Percentiles rank a stretch among this genome's conserved stretches.
These are phyloP conservation scores for Fulmarus glacialis DNA, from an alignment of 2,113 vertebrate species.

Conservation along the genomic window DNA sequence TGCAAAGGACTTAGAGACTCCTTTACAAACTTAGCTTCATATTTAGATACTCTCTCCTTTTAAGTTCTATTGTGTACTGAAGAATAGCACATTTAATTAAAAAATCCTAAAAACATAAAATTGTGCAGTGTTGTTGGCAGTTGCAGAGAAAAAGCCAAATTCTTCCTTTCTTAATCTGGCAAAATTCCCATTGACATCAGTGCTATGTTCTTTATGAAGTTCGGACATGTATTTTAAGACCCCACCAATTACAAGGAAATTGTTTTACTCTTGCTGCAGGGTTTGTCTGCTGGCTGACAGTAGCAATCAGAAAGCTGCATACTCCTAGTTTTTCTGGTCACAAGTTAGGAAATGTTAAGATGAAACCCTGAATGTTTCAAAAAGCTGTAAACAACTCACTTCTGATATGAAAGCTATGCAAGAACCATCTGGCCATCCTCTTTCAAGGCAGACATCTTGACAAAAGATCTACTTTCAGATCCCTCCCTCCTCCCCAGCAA, in stretches of 20 bases:
- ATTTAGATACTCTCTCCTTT: slow-evolving; percentile 4
- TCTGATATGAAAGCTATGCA: background rate
- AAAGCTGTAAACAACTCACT: background rate
- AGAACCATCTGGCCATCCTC: background rate
- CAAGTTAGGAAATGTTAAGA: background rate
- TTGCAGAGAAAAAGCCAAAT: background rate
- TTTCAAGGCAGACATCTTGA: background rate
- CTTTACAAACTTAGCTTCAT: background rate
- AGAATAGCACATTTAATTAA: slow-evolving; percentile 17
- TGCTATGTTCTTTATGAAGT: background rate
- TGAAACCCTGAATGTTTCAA: background rate
- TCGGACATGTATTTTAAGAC: background rate
- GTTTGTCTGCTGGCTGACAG: background rate
- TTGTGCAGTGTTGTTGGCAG: background rate
- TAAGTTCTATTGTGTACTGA: background rate
- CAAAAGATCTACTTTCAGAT: no score
- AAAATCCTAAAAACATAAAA: background rate
- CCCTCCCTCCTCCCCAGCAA: background rate
- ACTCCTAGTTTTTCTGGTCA: background rate
- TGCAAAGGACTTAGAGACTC: background rate
- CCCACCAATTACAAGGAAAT: background rate
- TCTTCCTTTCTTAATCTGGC: background rate
- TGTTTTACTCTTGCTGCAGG: background rate
- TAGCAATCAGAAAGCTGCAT: background rate
- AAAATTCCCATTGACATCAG: background rate